A percentile compares a stretch with the other conserved stretches of the same genome.
These are phyloP conservation scores for Ctena decussata DNA, from an alignment of 2,888 invertebrate genomes.

Conservation along the genomic window DNA sequence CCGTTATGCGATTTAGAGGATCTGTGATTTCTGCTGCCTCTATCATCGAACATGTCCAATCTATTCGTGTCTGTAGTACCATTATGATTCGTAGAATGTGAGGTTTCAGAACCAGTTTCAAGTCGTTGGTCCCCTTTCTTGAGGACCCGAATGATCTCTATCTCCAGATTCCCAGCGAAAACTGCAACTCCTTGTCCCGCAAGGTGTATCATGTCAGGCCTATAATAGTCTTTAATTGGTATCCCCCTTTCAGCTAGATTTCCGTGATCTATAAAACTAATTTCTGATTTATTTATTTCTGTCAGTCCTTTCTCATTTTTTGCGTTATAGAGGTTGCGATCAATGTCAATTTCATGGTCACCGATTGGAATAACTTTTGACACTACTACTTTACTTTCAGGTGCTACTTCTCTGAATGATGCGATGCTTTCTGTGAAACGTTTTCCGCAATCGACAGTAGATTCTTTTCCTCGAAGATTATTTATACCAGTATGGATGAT, in stretches of 20 bases:
- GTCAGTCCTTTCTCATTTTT: background rate
- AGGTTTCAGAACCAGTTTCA: too few relatives aligned
- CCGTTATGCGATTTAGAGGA: too few relatives aligned
- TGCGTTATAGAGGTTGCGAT: background rate
- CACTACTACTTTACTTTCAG: background rate
- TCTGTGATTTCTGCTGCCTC: too few relatives aligned
- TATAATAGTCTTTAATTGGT: background rate
- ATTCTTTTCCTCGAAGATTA: background rate
- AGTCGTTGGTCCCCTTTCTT: too few relatives aligned
- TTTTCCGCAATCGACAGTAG: background rate
- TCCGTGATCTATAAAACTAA: background rate
- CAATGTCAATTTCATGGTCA: background rate
- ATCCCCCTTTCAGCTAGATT: background rate
- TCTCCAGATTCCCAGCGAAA: background rate
- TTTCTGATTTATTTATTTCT: background rate
- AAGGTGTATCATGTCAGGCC: background rate
- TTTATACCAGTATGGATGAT: background rate
- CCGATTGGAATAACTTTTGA: background rate
- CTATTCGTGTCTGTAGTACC: too few relatives aligned
- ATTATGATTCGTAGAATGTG: too few relatives aligned
- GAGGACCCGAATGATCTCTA: too few relatives aligned
- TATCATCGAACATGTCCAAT: too few relatives aligned
- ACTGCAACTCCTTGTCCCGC: background rate
- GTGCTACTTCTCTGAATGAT: background rate
- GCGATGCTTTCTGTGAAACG: background rate